A percentile compares a stretch with the other conserved stretches of the same genome.
phyloP scores from a whole-genome alignment of 2,113 vertebrate genomes.

The Sterna hirundo region DNA sequence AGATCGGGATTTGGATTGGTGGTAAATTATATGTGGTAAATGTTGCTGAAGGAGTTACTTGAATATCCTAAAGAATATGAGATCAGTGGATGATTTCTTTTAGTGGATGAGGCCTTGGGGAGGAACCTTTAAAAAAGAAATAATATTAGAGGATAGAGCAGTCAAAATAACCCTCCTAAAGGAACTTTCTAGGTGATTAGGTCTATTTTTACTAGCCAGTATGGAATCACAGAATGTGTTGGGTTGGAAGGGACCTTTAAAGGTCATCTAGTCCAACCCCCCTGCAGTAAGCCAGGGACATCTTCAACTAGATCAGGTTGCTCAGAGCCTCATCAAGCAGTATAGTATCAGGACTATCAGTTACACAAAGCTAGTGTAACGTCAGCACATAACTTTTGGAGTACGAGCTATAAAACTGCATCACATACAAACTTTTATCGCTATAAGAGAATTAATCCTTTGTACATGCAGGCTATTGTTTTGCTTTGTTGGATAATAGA shows the following conservation, averaged over 20 bases:
- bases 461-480: not conserved
- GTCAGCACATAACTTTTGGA: not conserved
- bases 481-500: not conserved
- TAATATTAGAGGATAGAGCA: not conserved
- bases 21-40: not conserved
- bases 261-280: no score
- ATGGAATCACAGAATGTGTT: not conserved
- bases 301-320: no score
- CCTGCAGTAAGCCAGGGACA: no score
- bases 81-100: not conserved
- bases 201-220: not conserved
- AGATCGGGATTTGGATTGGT: not conserved
- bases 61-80: not conserved
- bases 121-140: not conserved
- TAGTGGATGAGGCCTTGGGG: not conserved
- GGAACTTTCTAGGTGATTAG: not conserved
- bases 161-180: not conserved
- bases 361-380: not conserved
- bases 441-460: not conserved
- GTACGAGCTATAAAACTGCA: not conserved
- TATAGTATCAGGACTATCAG: not conserved
- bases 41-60: not conserved
- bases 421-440: not conserved
- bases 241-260: no score
- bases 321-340: no score